Percentiles rank a stretch among this genome's conserved stretches.
phyloP scores from a whole-genome alignment of 2,888 invertebrate species.

The Temnothorax ravouxi region DNA sequence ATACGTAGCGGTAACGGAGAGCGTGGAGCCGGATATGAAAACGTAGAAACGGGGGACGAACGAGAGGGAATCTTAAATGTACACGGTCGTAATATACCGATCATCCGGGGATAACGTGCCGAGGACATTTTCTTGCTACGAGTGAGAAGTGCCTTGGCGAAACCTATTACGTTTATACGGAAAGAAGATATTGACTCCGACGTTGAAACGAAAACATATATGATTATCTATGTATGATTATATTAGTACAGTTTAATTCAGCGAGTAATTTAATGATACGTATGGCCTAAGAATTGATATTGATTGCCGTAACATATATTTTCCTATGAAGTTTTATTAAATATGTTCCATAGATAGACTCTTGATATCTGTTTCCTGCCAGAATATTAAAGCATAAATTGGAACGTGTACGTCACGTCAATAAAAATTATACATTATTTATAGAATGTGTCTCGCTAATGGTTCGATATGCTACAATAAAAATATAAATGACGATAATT shows the following conservation, averaged over 20 bases:
- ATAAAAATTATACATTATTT: neutral
- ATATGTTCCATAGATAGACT: conserved; percentile 7
- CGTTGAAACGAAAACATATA: conserved; percentile 1
- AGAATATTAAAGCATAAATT: conserved; percentile 1
- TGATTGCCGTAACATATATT: conserved; percentile 30
- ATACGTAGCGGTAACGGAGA: conserved; percentile 80
- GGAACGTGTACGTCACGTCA: neutral
- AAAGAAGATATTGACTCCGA: conserved; percentile 23
- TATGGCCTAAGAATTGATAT: conserved; percentile 40
- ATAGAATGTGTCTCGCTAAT: neutral
- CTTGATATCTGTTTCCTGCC: conserved; percentile 20
- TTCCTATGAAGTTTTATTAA: conserved; percentile 32
- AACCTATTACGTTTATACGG: conserved; percentile 29
- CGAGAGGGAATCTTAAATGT: conserved; percentile 71
- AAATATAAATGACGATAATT: conserved; percentile 15
- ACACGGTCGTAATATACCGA: conserved; percentile 48
- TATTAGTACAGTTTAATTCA: conserved; percentile 30
- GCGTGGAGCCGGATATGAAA: conserved; percentile 79
- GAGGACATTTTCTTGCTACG: conserved; percentile 44
- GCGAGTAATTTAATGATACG: conserved; percentile 2
- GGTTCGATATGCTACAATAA: neutral
- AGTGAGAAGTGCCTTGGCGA: conserved; percentile 47
- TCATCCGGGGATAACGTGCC: conserved; percentile 30
- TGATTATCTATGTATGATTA: conserved; percentile 13
- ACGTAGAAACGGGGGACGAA: conserved; percentile 70